A percentile compares a stretch with the other conserved stretches of the same genome.
Conservation (phyloP, 2,797 vertebrate genomes). For the Acomys russatus region DNA sequence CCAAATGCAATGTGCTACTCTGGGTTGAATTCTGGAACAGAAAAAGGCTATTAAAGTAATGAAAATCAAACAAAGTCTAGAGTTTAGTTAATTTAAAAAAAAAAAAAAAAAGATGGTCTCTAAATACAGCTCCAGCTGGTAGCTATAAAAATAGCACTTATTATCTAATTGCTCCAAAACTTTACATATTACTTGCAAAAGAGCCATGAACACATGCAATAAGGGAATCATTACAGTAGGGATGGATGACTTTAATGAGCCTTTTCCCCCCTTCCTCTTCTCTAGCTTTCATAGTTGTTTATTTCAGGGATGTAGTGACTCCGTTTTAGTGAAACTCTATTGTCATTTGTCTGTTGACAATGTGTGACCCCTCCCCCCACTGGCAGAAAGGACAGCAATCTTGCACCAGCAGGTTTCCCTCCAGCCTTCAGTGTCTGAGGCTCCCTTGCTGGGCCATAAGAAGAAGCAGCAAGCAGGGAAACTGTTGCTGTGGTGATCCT, state of each 20-base stretch:
- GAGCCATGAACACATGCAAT: constrained; percentile 40
- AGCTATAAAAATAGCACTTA: constrained; percentile 70
- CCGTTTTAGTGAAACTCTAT: constrained; percentile 15
- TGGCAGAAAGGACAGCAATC: not conserved
- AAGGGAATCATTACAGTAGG: constrained; percentile 41
- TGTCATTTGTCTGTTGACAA: constrained; percentile 17
- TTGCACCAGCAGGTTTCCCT: not conserved
- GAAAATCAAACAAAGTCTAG: constrained; percentile 70
- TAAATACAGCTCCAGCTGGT: constrained; percentile 71
- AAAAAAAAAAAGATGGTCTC: constrained; percentile 37
- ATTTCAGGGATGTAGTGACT: constrained; percentile 3
- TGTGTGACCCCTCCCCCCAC: too few species aligned
- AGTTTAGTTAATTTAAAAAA: constrained; percentile 65
- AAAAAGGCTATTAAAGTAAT: constrained; percentile 31
- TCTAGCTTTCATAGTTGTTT: constrained; percentile 45
- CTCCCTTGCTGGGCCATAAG: not conserved
- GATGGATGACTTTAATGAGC: constrained; percentile 64
- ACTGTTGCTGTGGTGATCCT: constrained; percentile 21
- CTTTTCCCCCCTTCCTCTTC: not conserved
- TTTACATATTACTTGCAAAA: constrained; percentile 25
- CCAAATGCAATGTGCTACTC: not conserved
- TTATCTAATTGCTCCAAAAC: constrained; percentile 72
- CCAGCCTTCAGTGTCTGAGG: not conserved
- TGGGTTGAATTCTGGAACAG: constrained; percentile 11
- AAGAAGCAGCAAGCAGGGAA: not conserved